These are phyloP conservation scores for Luperina nickerlii DNA, from an alignment of 2,888 invertebrate genomes.

Conservation along the genomic window DNA sequence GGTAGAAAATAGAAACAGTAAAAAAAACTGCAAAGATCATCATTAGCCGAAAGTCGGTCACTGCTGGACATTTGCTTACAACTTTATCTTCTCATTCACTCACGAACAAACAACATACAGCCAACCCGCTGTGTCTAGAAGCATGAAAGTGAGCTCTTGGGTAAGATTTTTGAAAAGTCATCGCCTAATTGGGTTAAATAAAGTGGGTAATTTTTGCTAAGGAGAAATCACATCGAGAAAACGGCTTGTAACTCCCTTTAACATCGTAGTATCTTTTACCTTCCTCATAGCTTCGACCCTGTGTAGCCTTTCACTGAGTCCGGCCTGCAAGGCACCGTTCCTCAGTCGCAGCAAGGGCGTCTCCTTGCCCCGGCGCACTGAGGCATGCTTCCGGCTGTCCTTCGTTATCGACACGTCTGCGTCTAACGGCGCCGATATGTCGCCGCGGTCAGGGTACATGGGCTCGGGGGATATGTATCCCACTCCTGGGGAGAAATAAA, in stretches of 20 bases:
- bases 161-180: background rate
- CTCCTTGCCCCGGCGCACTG: conserved; percentile 72
- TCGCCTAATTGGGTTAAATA: background rate
- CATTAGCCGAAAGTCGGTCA: background rate
- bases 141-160: background rate
- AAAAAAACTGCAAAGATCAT: background rate
- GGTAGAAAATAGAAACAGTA: background rate
- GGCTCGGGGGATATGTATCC: conserved; percentile 92
- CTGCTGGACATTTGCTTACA: background rate
- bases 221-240: background rate
- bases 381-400: conserved; percentile 68
- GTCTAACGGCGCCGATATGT: conserved; percentile 82
- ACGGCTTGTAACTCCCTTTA: background rate
- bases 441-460: conserved; percentile 90
- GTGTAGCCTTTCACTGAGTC: conserved; percentile 91
- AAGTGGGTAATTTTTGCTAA: no score
- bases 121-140: background rate
- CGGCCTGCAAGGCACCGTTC: conserved; percentile 93
- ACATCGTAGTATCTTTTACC: conserved; percentile 70
- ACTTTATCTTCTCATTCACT: background rate
- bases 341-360: conserved; percentile 90
- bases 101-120: background rate
- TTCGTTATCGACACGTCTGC: conserved; percentile 79
- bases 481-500: conserved; percentile 74
- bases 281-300: conserved; percentile 88